phyloP scores from a whole-genome alignment of 2,888 invertebrate genomes.

The Uloborus plumipes region DNA sequence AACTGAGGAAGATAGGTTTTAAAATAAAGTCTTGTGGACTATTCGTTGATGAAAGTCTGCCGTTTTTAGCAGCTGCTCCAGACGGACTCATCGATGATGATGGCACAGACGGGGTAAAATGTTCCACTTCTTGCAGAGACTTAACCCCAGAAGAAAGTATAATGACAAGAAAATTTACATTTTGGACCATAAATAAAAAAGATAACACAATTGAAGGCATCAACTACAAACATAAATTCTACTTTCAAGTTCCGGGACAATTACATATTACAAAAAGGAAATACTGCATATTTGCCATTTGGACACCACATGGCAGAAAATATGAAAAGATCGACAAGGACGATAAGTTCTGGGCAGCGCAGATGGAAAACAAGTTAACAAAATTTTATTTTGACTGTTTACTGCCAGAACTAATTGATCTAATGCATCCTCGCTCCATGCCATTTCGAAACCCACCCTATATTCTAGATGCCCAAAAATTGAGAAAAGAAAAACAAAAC shows the following conservation, averaged over 20 bases:
- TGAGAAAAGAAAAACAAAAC: too few relatives aligned
- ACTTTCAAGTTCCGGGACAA: slow-evolving; percentile 12
- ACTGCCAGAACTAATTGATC: background rate
- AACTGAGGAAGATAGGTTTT: background rate
- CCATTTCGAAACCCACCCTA: background rate
- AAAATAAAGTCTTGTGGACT: background rate
- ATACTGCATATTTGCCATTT: slow-evolving; percentile 1
- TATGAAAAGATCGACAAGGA: background rate
- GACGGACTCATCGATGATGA: background rate
- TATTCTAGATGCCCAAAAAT: too few relatives aligned
- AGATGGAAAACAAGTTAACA: slow-evolving; percentile 1
- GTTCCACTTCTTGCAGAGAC: background rate
- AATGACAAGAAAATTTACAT: background rate
- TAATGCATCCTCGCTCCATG: background rate
- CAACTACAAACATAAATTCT: background rate
- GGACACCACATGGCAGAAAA: background rate
- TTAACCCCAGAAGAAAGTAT: background rate
- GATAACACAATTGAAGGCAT: background rate
- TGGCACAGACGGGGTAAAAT: background rate
- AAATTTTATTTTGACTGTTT: too few relatives aligned
- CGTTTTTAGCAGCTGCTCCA: background rate
- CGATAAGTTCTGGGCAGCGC: background rate
- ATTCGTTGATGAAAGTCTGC: background rate
- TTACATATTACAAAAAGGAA: background rate
- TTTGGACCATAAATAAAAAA: slow-evolving; percentile 2